These are phyloP conservation scores for Quadroppia sp. DNA, from an alignment of 2,888 invertebrate species.

Conservation along the genomic window DNA sequence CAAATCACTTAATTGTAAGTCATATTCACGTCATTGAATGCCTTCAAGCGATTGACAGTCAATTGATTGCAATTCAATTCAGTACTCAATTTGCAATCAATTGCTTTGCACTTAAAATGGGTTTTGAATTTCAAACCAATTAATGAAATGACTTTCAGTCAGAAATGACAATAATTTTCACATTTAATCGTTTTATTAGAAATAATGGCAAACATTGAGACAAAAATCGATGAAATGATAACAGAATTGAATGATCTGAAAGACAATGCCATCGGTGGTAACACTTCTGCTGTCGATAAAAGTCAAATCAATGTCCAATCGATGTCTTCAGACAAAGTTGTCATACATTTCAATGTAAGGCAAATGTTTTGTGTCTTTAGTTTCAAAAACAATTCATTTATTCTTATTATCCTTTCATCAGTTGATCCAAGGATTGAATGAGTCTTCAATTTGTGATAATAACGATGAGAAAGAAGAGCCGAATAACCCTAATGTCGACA, in stretches of 20 bases:
- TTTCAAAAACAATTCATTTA: neutral
- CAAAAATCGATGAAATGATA: neutral
- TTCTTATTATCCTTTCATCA: neutral
- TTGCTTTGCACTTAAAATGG: too few relatives aligned
- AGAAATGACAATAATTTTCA: too few relatives aligned
- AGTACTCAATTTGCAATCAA: too few relatives aligned
- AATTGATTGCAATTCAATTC: too few relatives aligned
- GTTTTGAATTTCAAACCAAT: too few relatives aligned
- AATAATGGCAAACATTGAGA: slow-evolving; percentile 25
- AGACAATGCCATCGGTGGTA: neutral
- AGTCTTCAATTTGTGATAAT: slow-evolving; percentile 1
- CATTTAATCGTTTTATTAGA: neutral
- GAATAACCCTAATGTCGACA: neutral
- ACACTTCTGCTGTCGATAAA: neutral
- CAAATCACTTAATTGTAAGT: neutral
- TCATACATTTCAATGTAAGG: slow-evolving; percentile 14
- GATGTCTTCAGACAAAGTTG: neutral
- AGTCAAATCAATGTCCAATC: slow-evolving; percentile 19
- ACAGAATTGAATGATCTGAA: slow-evolving; percentile 14
- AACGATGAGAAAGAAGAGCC: slow-evolving; percentile 1
- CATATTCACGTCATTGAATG: neutral
- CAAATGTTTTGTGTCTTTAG: neutral
- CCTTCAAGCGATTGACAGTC: neutral
- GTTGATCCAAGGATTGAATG: neutral
- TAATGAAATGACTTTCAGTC: too few relatives aligned